A percentile compares a stretch with the other conserved stretches of the same genome.
Conservation (phyloP, 2,888 invertebrate genomes). For the Tenthredo mesomela region DNA sequence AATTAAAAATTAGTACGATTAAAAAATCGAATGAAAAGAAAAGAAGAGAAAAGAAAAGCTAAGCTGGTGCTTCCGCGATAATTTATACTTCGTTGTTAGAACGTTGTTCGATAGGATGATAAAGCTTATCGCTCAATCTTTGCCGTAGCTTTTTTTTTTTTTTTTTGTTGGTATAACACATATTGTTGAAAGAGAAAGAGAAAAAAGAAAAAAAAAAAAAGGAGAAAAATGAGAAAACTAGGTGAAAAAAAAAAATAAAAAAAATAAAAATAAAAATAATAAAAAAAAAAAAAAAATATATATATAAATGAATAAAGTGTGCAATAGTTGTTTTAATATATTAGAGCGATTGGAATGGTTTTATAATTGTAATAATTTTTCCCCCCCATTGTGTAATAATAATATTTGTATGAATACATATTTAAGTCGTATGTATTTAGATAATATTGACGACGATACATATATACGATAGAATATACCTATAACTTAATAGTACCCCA, state of each 20-base stretch:
- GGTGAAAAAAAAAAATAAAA: neutral
- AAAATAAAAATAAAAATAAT: neutral
- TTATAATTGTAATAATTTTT: conserved; percentile 21
- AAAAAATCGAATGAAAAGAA: neutral
- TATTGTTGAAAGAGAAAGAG: neutral
- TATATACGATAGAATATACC: neutral
- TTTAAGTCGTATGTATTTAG: conserved; percentile 18
- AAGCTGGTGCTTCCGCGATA: conserved; percentile 41
- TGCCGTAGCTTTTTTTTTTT: conserved; percentile 26
- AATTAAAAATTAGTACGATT: neutral
- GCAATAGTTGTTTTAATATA: conserved; percentile 49
- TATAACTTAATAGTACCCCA: conserved; percentile 44
- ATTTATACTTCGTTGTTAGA: conserved; percentile 14
- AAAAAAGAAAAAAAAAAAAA: neutral
- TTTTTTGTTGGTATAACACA: neutral
- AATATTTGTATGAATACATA: conserved; percentile 16
- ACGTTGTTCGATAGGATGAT: neutral
- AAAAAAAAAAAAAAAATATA: no score
- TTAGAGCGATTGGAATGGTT: conserved; percentile 46
- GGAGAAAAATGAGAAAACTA: conserved; percentile 49
- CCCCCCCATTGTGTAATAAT: conserved; percentile 24
- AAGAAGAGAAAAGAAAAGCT: neutral
- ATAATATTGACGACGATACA: neutral
- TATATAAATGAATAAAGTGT: conserved; percentile 1
- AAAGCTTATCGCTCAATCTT: conserved; percentile 31